These are phyloP conservation scores for Axis porcinus DNA, from an alignment of 2,113 vertebrate species.

Conservation along the genomic window DNA sequence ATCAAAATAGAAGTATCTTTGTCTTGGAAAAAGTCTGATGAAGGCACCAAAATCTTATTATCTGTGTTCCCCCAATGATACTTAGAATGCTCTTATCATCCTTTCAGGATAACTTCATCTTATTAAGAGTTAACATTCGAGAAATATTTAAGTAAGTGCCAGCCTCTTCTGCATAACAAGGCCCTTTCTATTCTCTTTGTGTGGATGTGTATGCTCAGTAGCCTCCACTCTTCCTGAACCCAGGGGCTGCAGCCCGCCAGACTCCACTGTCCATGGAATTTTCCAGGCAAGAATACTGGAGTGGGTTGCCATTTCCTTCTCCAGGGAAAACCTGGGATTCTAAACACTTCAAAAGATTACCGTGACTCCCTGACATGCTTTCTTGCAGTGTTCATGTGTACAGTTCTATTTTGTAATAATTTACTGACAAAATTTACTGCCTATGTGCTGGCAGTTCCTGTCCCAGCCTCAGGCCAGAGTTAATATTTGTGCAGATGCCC, in stretches of 20 bases:
- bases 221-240: background rate
- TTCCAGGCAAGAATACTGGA: background rate
- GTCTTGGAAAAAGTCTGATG: background rate
- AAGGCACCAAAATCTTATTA: background rate
- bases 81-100: background rate
- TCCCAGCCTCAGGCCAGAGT: background rate
- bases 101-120: background rate
- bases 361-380: background rate
- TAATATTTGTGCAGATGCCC: background rate
- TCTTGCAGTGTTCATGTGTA: background rate
- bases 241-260: background rate
- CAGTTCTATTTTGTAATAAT: background rate
- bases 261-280: background rate
- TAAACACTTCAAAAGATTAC: background rate
- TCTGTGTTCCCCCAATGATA: background rate
- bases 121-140: background rate
- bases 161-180: background rate
- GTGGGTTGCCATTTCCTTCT: background rate
- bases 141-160: background rate
- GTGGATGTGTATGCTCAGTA: background rate
- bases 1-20: background rate
- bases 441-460: background rate
- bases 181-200: background rate
- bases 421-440: background rate
- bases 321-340: background rate